Base-by-base conservation (phyloP, 2,888 invertebrate genomes). In the Metacarcinus magister region DNA sequence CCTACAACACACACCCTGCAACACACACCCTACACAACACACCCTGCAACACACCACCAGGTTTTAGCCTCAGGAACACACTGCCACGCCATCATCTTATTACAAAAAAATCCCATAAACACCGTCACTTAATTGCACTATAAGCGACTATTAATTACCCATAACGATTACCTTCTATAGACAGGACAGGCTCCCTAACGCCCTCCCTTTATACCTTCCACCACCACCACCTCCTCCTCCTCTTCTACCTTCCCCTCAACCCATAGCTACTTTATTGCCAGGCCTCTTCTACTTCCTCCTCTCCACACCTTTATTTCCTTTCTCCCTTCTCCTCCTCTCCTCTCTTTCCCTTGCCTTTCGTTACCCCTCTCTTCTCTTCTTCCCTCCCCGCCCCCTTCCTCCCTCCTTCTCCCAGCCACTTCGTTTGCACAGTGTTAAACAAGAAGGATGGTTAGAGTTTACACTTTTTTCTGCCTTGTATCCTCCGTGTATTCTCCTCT, bases 381-480 rank as follows among this genome's bases (percentile, higher is more conserved):
- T 13, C 13, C 48, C 13, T 13, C 13, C 48, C 13, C 48, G 5
- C 48, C 13, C 48, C 13, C 48, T 48, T 13, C 13, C 67, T 67
- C 67, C 4, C 67, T 67, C 67, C n/a, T n/a, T 67, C 67, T n/a
- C n/a, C 5, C 23, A 5, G 67, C 67, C 67, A 67, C n/a, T 67
- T 67, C 67, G 67, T 67, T 67, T 67, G 67, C 67, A 67, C 67
- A 67, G 67, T 67, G 67, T 67, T 67, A 67, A 67, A 67, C 67
- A 67, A 67, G 67, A 67, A n/a, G 67, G 67, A 67, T 67, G n/a
- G 67, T n/a, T n/a, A 4, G n/a, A 67, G 67, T 67, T 67, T 67
- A 23, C n/a, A 19, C 67, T 67, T 67, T 67, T 67, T n/a, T n/a
- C 67, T 67, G 2, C 23, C 67, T 67, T 23, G 67, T 67, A n/a